A percentile compares a stretch with the other conserved stretches of the same genome.
Evolutionary conservation across 1,140 invertebrate genomes (phyloP).

Genomic region (Drosophila equinoxialis): DNA sequence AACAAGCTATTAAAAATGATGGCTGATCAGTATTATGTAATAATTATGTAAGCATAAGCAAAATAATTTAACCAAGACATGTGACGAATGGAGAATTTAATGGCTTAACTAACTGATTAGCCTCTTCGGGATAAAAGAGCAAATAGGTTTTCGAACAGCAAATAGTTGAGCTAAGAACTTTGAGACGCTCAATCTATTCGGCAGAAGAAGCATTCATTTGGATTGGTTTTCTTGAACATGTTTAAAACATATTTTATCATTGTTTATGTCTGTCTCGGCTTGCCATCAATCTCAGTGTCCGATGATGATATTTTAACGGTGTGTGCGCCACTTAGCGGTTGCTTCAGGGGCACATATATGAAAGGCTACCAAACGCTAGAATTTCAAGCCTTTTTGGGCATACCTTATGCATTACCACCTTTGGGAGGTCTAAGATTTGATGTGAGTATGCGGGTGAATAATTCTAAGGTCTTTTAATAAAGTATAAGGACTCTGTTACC

Average conservation of each 20-base stretch:
- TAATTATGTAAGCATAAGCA: no score
- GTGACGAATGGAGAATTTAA: slow-evolving; percentile 5
- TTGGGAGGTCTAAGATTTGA: slow-evolving; percentile 55
- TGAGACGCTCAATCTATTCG: background rate
- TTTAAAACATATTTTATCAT: no score
- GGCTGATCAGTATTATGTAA: no score
- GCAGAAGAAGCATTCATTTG: no score
- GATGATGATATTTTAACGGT: slow-evolving; percentile 27
- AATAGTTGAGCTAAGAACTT: background rate
- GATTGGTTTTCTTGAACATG: background rate
- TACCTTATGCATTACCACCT: slow-evolving; percentile 66
- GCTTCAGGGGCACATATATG: slow-evolving; percentile 55
- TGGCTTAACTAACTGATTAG: background rate
- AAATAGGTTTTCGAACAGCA: background rate
- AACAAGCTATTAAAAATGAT: no score
- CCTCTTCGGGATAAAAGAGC: background rate
- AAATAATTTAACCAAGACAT: background rate
- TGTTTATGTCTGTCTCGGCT: no score
- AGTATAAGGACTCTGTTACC: no score
- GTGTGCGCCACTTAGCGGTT: slow-evolving; percentile 44
- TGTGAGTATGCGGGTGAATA: slow-evolving; percentile 29
- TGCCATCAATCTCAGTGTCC: no score
- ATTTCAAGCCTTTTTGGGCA: slow-evolving; percentile 65
- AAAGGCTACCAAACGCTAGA: slow-evolving; percentile 41
- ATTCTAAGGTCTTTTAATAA: no score